Evolutionary conservation across 2,888 invertebrate genomes (phyloP).

Genomic region (Pristionchus japonicus): DNA sequence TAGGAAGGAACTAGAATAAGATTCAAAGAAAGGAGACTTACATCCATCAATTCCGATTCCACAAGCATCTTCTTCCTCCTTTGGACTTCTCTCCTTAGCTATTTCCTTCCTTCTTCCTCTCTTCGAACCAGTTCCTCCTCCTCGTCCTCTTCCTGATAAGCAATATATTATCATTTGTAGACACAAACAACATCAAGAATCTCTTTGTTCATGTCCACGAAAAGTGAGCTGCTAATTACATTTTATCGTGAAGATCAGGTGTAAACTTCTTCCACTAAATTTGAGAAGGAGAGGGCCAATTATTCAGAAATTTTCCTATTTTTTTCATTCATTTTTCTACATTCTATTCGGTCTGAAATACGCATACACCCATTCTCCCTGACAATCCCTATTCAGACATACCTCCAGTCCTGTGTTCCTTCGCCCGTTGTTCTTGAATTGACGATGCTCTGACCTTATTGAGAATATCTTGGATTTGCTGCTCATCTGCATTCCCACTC

Average conservation of each 20-base stretch:
- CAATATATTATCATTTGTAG: neutral
- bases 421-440: constrained; percentile 30
- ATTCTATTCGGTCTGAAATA: no score
- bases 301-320: no score
- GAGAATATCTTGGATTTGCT: neutral
- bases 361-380: no score
- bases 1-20: neutral
- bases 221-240: no score
- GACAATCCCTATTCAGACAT: neutral
- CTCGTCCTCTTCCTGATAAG: neutral
- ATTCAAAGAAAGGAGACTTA: neutral
- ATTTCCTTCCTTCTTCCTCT: neutral
- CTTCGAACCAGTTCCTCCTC: constrained; percentile 12
- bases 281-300: no score
- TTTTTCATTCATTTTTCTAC: no score
- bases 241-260: no score
- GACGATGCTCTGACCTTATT: neutral
- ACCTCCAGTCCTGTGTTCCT: constrained; percentile 13
- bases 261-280: no score
- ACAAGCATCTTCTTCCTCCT: neutral
- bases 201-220: no score
- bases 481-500: neutral
- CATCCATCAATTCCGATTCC: neutral
- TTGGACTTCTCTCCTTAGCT: constrained; percentile 28
- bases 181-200: no score